Evolutionary conservation across 1,140 invertebrate species (phyloP).

Genomic region (Phymastichus coffea): DNA sequence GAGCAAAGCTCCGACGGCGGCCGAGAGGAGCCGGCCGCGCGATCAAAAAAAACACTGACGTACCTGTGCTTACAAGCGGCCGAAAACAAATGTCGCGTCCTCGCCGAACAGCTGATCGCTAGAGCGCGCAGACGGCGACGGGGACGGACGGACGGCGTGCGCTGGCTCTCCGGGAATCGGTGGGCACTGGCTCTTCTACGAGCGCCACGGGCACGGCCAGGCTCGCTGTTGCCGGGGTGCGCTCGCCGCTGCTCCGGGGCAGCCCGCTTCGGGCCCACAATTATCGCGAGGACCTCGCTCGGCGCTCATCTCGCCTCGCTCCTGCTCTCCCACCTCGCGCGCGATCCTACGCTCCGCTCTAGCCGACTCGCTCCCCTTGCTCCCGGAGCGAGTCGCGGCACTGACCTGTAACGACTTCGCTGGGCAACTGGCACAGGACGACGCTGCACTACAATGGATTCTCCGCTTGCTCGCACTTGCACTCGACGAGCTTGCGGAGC

Average conservation of each 20-base stretch:
- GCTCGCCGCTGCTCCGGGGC: neutral
- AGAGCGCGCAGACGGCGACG: too few relatives aligned
- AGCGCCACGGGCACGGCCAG: neutral
- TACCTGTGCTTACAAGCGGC: slow-evolving; percentile 30
- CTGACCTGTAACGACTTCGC: slow-evolving; percentile 2
- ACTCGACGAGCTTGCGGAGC: too few relatives aligned
- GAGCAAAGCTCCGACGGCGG: neutral
- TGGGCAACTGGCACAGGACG: neutral
- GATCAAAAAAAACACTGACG: too few relatives aligned
- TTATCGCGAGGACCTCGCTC: slow-evolving; percentile 17
- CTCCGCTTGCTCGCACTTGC: too few relatives aligned
- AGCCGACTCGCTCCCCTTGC: neutral
- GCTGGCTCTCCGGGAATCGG: slow-evolving; percentile 1
- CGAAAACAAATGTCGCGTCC: slow-evolving; percentile 29
- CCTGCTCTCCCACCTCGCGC: neutral
- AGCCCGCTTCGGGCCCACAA: slow-evolving; percentile 17
- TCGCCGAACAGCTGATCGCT: slow-evolving; percentile 37
- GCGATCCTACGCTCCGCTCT: neutral
- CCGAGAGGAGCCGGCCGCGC: too few relatives aligned
- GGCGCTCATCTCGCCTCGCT: slow-evolving; percentile 13
- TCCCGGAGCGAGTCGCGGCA: neutral
- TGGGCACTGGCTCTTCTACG: slow-evolving; percentile 4
- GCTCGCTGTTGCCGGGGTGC: slow-evolving; percentile 29
- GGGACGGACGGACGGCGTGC: neutral
- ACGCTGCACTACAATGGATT: neutral